phyloP scores from a whole-genome alignment of 2,888 invertebrate genomes.

The Poecilobothrus nobilitatus region DNA sequence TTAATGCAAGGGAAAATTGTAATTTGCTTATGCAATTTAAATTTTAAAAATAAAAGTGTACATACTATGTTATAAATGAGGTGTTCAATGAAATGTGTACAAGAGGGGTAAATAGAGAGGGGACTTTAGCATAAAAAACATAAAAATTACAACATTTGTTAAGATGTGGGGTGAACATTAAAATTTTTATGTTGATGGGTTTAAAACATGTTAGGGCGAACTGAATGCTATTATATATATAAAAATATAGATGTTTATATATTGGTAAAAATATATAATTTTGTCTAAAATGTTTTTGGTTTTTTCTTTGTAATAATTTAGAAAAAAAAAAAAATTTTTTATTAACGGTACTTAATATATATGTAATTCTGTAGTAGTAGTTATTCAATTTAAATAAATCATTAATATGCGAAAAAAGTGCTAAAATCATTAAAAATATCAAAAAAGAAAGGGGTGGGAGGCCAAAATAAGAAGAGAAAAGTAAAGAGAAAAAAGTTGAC shows the following conservation, averaged over 20 bases:
- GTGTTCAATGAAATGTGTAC: too few relatives aligned
- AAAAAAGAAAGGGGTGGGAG: too few relatives aligned
- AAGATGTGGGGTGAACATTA: not conserved
- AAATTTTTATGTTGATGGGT: not conserved
- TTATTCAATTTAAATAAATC: constrained; percentile 3
- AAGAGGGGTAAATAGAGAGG: too few relatives aligned
- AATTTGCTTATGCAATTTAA: not conserved
- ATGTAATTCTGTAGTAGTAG: not conserved
- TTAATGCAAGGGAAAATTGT: constrained; percentile 1
- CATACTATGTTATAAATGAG: too few relatives aligned
- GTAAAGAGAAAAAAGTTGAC: too few relatives aligned
- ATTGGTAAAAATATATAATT: too few relatives aligned
- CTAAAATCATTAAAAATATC: not conserved
- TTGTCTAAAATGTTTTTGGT: too few relatives aligned
- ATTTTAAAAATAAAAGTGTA: not conserved
- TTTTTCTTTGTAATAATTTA: not conserved
- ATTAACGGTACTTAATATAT: constrained; percentile 3
- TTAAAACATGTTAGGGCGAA: not conserved
- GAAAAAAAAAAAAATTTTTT: not conserved
- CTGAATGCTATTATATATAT: too few relatives aligned
- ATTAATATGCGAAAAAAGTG: not conserved
- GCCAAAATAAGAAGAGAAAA: too few relatives aligned
- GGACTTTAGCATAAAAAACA: not conserved
- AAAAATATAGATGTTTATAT: too few relatives aligned
- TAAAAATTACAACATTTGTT: constrained; percentile 6